These are phyloP conservation scores for Olivierus martensii DNA, from an alignment of 1,140 invertebrate species.

Conservation along the genomic window DNA sequence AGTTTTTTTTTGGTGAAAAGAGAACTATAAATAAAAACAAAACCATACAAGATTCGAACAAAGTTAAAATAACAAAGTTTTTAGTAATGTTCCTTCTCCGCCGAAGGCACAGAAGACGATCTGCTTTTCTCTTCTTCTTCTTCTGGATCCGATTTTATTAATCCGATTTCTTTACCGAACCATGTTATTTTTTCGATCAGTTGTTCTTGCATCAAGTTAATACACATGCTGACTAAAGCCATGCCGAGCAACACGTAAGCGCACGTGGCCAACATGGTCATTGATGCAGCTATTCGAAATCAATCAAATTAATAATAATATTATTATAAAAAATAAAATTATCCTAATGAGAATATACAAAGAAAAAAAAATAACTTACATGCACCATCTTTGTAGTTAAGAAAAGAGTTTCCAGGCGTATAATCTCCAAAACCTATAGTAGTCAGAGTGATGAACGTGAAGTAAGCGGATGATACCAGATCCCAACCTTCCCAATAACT, in stretches of 20 bases:
- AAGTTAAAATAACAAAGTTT: too few relatives aligned
- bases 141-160: conserved; percentile 16
- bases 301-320: conserved; percentile 4
- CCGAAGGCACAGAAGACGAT: too few relatives aligned
- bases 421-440: conserved; percentile 87
- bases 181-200: conserved; percentile 40
- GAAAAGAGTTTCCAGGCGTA: conserved; percentile 61
- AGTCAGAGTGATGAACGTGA: conserved; percentile 86
- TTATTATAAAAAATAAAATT: conserved; percentile 18
- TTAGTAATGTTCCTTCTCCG: too few relatives aligned
- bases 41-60: too few relatives aligned
- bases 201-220: conserved; percentile 81
- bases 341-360: conserved; percentile 34
- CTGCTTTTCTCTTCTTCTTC: too few relatives aligned
- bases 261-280: conserved; percentile 83
- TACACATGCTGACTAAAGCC: conserved; percentile 89
- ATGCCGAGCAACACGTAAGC: conserved; percentile 86
- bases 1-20: too few relatives aligned
- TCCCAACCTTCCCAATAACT: conserved; percentile 61
- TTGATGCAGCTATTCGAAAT: conserved; percentile 20
- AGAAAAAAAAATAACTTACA: conserved; percentile 28
- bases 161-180: conserved; percentile 34
- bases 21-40: too few relatives aligned
- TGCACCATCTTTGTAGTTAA: conserved; percentile 38
- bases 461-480: conserved; percentile 81